These are phyloP conservation scores for Orthonevra nobilis DNA, from an alignment of 2,888 invertebrate species.

Conservation along the genomic window DNA sequence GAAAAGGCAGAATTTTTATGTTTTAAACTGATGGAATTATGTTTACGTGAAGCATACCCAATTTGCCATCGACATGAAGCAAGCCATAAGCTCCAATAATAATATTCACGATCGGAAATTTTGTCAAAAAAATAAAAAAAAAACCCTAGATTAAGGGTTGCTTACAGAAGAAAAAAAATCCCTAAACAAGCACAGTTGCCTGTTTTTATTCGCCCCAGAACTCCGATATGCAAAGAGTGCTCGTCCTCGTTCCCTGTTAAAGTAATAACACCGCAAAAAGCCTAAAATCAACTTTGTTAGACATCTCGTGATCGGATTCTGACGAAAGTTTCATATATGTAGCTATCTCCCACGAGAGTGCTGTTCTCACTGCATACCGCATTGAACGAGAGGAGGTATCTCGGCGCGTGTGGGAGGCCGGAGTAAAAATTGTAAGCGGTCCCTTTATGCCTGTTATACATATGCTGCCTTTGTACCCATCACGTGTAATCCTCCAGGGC, in stretches of 20 bases:
- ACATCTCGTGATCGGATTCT: constrained; percentile 65
- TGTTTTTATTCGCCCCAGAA: background rate
- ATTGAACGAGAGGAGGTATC: constrained; percentile 16
- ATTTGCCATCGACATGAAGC: constrained; percentile 3
- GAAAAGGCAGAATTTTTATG: too few species aligned
- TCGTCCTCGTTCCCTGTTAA: constrained; percentile 3
- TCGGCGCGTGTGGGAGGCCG: constrained; percentile 22
- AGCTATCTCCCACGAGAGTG: constrained; percentile 35
- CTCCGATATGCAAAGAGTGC: constrained; percentile 1
- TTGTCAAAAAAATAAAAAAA: background rate
- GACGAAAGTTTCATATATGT: constrained; percentile 59
- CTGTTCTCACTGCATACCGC: background rate
- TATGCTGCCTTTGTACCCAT: constrained; percentile 55
- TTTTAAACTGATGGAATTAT: constrained; percentile 16
- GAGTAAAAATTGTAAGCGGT: constrained; percentile 51
- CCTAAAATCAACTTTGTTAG: constrained; percentile 65
- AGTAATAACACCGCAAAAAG: constrained; percentile 53
- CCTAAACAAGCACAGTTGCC: background rate
- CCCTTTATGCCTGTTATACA: constrained; percentile 63
- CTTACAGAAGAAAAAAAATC: background rate
- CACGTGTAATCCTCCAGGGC: constrained; percentile 57
- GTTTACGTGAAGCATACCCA: too few species aligned
- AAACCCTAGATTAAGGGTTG: too few species aligned
- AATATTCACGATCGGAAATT: constrained; percentile 17
- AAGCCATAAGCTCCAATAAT: constrained; percentile 25